Conservation (phyloP, 2,797 vertebrate genomes). For the Galagoides demidoff region DNA sequence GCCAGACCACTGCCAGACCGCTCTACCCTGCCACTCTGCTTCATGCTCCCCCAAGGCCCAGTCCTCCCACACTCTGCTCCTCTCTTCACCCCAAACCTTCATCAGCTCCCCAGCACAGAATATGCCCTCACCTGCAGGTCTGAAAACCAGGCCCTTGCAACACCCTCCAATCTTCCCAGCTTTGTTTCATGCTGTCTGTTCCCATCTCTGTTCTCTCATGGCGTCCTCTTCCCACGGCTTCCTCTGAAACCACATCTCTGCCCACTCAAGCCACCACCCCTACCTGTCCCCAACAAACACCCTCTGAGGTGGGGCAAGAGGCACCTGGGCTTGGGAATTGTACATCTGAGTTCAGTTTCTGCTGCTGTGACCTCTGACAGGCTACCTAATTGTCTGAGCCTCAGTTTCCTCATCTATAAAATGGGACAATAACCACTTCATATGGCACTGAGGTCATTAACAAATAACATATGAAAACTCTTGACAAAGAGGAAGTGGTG, state of each 20-base stretch:
- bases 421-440: not conserved
- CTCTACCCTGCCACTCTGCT: not conserved
- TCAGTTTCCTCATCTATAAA: not conserved
- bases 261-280: not conserved
- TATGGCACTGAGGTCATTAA: not conserved
- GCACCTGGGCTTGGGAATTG: accelerated
- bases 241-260: not conserved
- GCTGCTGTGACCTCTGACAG: not conserved
- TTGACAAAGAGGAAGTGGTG: not conserved
- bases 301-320: accelerated
- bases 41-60: too few relatives aligned
- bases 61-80: not conserved
- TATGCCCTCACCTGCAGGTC: too few relatives aligned
- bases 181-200: accelerated
- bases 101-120: not conserved
- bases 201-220: accelerated
- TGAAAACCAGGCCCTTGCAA: not conserved
- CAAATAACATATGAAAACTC: not conserved
- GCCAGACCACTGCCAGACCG: not conserved
- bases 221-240: not conserved
- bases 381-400: not conserved
- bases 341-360: not conserved
- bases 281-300: not conserved
- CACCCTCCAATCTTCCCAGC: not conserved
- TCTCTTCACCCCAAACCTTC: not conserved